Base-by-base conservation (phyloP, 1,140 invertebrate species). In the Euglossa dilemma region DNA sequence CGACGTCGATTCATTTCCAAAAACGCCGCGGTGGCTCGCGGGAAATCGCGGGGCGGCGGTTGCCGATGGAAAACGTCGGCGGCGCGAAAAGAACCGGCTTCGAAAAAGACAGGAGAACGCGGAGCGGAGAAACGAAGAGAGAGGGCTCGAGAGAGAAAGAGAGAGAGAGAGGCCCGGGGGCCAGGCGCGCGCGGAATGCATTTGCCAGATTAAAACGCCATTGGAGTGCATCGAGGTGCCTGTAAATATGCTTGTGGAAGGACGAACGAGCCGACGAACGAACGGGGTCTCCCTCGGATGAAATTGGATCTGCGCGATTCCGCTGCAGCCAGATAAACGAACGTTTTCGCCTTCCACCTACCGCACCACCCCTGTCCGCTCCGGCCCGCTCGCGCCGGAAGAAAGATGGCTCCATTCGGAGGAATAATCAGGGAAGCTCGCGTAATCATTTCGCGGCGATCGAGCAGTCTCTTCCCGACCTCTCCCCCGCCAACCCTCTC, bases 201-300 rank as follows among this genome's bases (percentile, higher is more conserved):
- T 87, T 91, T 87, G 85, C 83, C 43, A 87, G 90, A 91, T 91
- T 90, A 92, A 91, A 92, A 88, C 52, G 77, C 83, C 75, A 87
- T 88, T 85, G 73, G 85, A 76, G 69, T 84, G 85, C 85, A 89
- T 83, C 75, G 75, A 87, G 86, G 75, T 73, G 84, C 80, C 89
- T 86, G 84, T 88, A 90, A 85, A 90, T 90, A 90, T 87, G 80
- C 86, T 72, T 61, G 71, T 36, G 56, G 72, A 59, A 67, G 72
- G 66, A 82, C 74, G 66, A 45, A 71, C 66, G 50, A 69, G 18
- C 36, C 59, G 23, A 52, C 56, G 71, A 81, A 28, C 59, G 67
- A 36, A 20, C n/a, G 18, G 73, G 57, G 56, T 23, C 63, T 52
- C 69, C 61, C 80, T 57, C 76, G 78, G 82, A 80, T 87, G 78